A percentile compares a stretch with the other conserved stretches of the same genome.
Evolutionary conservation across 2,888 invertebrate genomes (phyloP).

Genomic region (Calephelis perditalis): DNA sequence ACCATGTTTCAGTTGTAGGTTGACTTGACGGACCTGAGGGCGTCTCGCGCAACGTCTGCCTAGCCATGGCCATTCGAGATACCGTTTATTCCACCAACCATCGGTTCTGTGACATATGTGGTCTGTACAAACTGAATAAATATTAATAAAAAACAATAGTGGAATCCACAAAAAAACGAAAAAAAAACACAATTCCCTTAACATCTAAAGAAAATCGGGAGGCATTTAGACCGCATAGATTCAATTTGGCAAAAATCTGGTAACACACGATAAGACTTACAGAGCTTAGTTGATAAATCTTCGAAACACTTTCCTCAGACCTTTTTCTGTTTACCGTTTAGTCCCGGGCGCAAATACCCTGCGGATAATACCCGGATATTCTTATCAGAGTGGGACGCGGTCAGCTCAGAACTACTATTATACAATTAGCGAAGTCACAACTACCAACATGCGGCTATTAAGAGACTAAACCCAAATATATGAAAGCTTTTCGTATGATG

Average conservation of each 20-base stretch:
- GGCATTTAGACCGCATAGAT: conserved; percentile 6
- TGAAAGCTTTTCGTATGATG: conserved; percentile 7
- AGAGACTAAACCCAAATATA: background rate
- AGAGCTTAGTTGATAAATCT: conserved; percentile 32
- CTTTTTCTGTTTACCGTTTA: conserved; percentile 45
- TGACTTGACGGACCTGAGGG: no score
- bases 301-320: conserved; percentile 34
- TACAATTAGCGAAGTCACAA: conserved; percentile 49
- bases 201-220: background rate
- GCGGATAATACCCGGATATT: conserved; percentile 55
- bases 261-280: conserved; percentile 13
- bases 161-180: background rate
- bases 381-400: conserved; percentile 51
- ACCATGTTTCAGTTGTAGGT: no score
- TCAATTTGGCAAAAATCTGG: conserved; percentile 9
- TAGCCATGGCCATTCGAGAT: no score
- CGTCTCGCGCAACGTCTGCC: no score
- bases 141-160: no score
- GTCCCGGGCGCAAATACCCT: conserved; percentile 46
- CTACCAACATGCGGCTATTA: conserved; percentile 3
- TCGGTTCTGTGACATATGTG: no score
- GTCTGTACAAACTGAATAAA: no score
- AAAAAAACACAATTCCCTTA: conserved; percentile 19
- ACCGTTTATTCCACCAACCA: no score
- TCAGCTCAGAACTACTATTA: conserved; percentile 47